These are phyloP conservation scores for Diachasmimorpha longicaudata DNA, from an alignment of 1,140 invertebrate genomes.

Conservation along the genomic window DNA sequence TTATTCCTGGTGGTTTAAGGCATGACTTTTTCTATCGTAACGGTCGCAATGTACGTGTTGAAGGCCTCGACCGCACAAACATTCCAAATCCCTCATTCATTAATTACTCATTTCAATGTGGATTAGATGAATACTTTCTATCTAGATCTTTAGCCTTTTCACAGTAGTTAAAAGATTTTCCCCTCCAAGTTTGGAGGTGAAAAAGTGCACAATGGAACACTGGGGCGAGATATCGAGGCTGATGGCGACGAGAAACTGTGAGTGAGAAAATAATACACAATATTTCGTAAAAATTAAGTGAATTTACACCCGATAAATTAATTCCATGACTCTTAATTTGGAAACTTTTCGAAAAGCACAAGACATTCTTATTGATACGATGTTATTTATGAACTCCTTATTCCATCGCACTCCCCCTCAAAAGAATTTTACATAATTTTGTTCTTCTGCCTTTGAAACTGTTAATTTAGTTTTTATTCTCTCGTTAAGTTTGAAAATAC, in stretches of 20 bases:
- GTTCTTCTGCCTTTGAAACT: neutral
- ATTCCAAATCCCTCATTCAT: neutral
- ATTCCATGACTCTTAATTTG: neutral
- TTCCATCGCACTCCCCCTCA: neutral
- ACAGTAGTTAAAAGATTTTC: neutral
- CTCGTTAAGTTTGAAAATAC: neutral
- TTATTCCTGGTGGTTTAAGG: neutral
- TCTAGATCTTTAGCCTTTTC: neutral
- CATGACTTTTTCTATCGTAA: neutral
- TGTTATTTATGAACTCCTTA: neutral
- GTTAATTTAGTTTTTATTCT: neutral
- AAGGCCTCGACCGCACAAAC: neutral
- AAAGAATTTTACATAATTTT: neutral
- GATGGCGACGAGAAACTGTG: neutral
- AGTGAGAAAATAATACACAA: neutral
- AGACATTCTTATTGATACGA: neutral
- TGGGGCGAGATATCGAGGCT: neutral
- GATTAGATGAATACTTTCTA: neutral
- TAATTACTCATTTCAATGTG: neutral
- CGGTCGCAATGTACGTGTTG: neutral
- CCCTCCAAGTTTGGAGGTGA: neutral
- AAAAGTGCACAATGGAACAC: neutral
- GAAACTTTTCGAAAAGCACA: neutral
- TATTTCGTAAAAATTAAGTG: neutral
- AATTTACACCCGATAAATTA: neutral